Evolutionary conservation across 2,888 invertebrate genomes (phyloP), one percentile per base, ranked within the genome.

Genomic region (Drosophila demipolita): DNA sequence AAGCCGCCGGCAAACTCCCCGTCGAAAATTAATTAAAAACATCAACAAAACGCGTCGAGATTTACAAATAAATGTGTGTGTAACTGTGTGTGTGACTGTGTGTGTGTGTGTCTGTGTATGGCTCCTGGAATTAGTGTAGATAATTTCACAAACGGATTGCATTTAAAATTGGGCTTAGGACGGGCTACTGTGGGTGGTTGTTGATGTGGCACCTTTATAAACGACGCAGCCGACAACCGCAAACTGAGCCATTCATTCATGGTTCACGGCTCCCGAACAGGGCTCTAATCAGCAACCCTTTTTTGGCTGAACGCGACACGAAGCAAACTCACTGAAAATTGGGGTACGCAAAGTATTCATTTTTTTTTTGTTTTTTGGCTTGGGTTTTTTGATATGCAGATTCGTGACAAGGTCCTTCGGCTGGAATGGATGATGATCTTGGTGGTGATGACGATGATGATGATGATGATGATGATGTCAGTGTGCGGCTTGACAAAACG

Each of bases 351-450:
- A 8, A 7, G 55, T 29, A 38, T 53, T 66, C 64, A 69, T 53
- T 70, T 60, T 73, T 67, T 54, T 33, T 55, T 57, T 57, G 59
- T 36, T 50, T 36, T 23, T 23, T 23, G 23, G 23, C 1, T 23
- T 23, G 42, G 48, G 73, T 82, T 90, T 90, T 91, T 90, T 90
- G 87, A 91, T 90, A 91, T 90, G 91, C 90, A 91, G 91, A 91
- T 91, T 89, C 59, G 55, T 70, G 73, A 73, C 67, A 76, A 67
- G 65, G 80, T 80, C 80, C 78, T 75, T 65, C 35, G 62, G 52
- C 38, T 52, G 42, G 38, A 59, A 66, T 49, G 63, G 69, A 50
- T 38, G 52, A 52, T 33, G 65, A 54, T 57, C 66, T 42, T 29
- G 42, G 65, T 49, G 26, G 23, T 23, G 23, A 23, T 3, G 66